Base-by-base conservation (phyloP, 2,113 vertebrate species). In the Tetraodon nigroviridis region DNA sequence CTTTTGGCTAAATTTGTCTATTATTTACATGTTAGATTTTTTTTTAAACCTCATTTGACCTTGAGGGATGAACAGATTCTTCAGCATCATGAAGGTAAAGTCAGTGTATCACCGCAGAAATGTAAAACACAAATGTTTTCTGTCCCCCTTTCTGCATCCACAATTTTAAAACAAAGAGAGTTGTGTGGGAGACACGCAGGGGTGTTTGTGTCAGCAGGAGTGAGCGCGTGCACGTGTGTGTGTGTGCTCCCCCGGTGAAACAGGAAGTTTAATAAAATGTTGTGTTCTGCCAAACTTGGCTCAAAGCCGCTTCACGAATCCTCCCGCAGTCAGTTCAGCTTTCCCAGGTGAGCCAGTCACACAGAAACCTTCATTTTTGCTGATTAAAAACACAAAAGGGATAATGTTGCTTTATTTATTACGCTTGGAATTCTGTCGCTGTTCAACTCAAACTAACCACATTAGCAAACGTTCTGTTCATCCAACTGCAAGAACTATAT, bases 191-290 rank as follows among this genome's bases (percentile, higher is more conserved):
- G 13, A 18, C 46, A 20, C 8, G 19, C 8, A 37, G 32, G 17
- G n/a, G 52, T 48, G 56, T 52, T 12, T 54, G 57, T n/a, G 49
- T 47, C 1, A 16, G 18, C 45, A 49, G 41, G 27, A 24, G 20
- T 22, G 40, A 22, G 55, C 62, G 67, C 65, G 88, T 86, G 90
- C 41, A 49, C 64, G 59, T 64, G 67, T 66, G 59, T 64, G 67
- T 15, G 27, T 65, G 72, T 55, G 71, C 63, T 75, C 49, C 10
- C 61, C 74, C 2, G 60, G 60, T 75, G 63, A 84, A 87, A 84
- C 85, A 86, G 83, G 80, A 88, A 86, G 84, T 88, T 87, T 88
- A 86, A 88, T 88, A 87, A 80, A 70, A 84, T 69, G 64, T 68
- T 82, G 76, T 85, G 74, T 80, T 85, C 64, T 77, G 74, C 78